Conservation (phyloP, 2,888 invertebrate genomes). For the Epicampocera succincta region DNA sequence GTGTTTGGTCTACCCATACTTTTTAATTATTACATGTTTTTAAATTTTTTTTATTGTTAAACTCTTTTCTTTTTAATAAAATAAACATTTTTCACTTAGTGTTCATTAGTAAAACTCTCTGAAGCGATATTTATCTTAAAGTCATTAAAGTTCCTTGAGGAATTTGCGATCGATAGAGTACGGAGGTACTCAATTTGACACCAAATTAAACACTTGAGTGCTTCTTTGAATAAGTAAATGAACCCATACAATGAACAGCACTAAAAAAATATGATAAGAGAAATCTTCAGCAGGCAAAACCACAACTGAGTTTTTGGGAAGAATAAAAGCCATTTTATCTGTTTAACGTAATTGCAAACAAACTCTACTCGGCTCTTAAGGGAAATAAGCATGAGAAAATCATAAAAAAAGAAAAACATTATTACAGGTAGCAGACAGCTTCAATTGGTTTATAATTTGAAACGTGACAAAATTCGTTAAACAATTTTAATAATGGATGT, state of each 20-base stretch:
- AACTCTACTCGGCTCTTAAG: conserved; percentile 2
- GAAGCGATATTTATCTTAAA: neutral
- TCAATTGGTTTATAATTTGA: conserved; percentile 32
- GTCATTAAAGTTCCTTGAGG: conserved; percentile 15
- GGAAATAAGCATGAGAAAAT: neutral
- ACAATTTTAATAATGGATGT: conserved; percentile 29
- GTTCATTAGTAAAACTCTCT: conserved; percentile 16
- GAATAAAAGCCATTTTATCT: neutral
- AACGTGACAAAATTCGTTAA: conserved; percentile 44
- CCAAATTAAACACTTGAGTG: neutral
- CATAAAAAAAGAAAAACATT: neutral
- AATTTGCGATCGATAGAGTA: conserved; percentile 4
- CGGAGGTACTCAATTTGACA: neutral
- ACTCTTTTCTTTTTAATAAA: too few species aligned
- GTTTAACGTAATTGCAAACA: neutral
- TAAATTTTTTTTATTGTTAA: too few species aligned
- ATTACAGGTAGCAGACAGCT: conserved; percentile 21
- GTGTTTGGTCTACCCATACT: too few species aligned
- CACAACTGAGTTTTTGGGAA: too few species aligned
- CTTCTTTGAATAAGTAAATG: neutral
- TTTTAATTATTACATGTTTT: too few species aligned
- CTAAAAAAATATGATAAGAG: neutral
- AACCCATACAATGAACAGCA: neutral
- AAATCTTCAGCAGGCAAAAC: neutral
- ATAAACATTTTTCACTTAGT: neutral